These are phyloP conservation scores for Zaprionus vittiger DNA, from an alignment of 1,140 invertebrate species.

Conservation along the genomic window DNA sequence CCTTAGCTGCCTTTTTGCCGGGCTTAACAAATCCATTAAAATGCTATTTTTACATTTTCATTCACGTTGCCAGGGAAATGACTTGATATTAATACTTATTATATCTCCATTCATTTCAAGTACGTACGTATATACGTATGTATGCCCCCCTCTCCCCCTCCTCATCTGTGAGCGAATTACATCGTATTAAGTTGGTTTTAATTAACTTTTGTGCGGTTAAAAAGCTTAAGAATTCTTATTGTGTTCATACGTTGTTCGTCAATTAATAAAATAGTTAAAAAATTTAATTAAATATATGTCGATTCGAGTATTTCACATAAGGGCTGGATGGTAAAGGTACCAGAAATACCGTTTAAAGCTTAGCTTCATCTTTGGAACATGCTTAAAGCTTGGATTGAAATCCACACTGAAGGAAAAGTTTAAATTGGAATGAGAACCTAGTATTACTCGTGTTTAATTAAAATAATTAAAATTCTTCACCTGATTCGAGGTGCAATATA, in stretches of 20 bases:
- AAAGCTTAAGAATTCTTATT: background rate
- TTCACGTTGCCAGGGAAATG: slow-evolving; percentile 30
- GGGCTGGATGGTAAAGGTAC: no score
- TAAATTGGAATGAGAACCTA: no score
- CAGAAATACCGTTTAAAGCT: no score
- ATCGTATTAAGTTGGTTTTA: background rate
- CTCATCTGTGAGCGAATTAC: background rate
- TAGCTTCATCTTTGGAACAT: no score
- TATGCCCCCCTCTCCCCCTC: no score
- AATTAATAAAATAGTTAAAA: background rate
- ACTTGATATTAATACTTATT: slow-evolving; percentile 46
- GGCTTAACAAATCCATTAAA: slow-evolving; percentile 53
- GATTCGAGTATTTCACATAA: background rate
- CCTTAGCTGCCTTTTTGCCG: slow-evolving; percentile 30
- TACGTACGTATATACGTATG: background rate
- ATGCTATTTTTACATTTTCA: slow-evolving; percentile 47
- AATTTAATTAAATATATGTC: background rate
- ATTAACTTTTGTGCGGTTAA: background rate
- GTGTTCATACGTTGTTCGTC: background rate
- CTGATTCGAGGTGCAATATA: no score
- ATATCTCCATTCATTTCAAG: slow-evolving; percentile 2
- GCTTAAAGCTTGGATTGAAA: no score
- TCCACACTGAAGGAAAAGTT: no score
- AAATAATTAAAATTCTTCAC: no score
- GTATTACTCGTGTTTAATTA: no score